phyloP scores from a whole-genome alignment of 1,140 invertebrate genomes.

The Sinella curviseta region DNA sequence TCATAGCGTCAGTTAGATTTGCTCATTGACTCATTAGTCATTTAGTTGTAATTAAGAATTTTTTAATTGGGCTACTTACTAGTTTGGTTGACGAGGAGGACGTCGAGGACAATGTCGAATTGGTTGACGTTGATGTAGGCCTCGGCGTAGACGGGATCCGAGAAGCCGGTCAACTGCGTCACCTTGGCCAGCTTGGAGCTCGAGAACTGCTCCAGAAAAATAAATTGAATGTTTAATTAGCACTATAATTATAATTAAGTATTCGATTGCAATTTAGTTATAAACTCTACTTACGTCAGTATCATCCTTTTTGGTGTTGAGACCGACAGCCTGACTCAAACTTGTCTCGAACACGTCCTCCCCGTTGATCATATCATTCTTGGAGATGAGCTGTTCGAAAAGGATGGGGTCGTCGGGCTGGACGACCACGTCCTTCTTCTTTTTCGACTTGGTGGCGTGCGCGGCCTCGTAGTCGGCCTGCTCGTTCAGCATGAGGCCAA shows the following conservation, averaged over 20 bases:
- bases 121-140: slow-evolving; percentile 99
- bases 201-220: slow-evolving; percentile 56
- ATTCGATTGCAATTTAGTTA: slow-evolving; percentile 5
- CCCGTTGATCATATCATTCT: slow-evolving; percentile 69
- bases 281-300: slow-evolving; percentile 50
- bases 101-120: slow-evolving; percentile 96
- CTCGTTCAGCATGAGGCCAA: slow-evolving; percentile 81
- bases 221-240: slow-evolving; percentile 54
- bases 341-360: slow-evolving; percentile 95
- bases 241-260: slow-evolving; percentile 27
- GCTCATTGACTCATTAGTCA: not conserved
- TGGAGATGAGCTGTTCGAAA: slow-evolving; percentile 78
- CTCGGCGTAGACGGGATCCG: slow-evolving; percentile 98
- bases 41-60: too few species aligned
- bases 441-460: slow-evolving; percentile 59
- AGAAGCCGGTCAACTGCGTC: slow-evolving; percentile 98
- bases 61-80: slow-evolving; percentile 55
- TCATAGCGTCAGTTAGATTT: not conserved
- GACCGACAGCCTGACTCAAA: slow-evolving; percentile 77
- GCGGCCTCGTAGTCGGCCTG: slow-evolving; percentile 73
- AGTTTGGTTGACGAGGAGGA: slow-evolving; percentile 97
- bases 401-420: slow-evolving; percentile 84
- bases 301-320: slow-evolving; percentile 55
- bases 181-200: slow-evolving; percentile 71
- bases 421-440: slow-evolving; percentile 70